Evolutionary conservation across 2,888 invertebrate species (phyloP).

Genomic region (Lamellibrachia columna): DNA sequence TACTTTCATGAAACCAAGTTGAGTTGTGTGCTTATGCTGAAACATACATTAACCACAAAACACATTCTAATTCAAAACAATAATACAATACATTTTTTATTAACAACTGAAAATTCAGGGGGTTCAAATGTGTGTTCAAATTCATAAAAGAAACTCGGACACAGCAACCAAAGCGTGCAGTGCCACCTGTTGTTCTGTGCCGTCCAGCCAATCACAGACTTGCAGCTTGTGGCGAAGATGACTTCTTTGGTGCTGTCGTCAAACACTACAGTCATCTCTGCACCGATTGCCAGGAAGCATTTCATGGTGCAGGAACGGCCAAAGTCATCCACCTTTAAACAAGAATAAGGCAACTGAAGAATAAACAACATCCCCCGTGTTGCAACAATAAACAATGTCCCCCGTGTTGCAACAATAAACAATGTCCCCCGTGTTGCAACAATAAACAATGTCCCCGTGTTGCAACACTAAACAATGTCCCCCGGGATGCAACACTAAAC

Average conservation of each 20-base stretch:
- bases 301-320: slow-evolving; percentile 70
- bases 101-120: neutral
- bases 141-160: neutral
- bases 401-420: too few species aligned
- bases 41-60: neutral
- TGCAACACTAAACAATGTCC: too few species aligned
- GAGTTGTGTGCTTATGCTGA: neutral
- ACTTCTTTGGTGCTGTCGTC: slow-evolving; percentile 85
- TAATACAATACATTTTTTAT: neutral
- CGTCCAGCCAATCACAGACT: slow-evolving; percentile 81
- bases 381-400: neutral
- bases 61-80: neutral
- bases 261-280: slow-evolving; percentile 86
- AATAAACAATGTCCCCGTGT: too few species aligned
- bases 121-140: neutral
- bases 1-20: neutral
- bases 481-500: too few species aligned
- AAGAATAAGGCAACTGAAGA: neutral
- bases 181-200: slow-evolving; percentile 70
- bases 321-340: slow-evolving; percentile 61
- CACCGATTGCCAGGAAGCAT: slow-evolving; percentile 85
- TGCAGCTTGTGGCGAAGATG: slow-evolving; percentile 86
- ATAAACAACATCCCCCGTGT: neutral
- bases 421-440: too few species aligned
- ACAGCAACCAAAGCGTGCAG: neutral